phyloP scores from a whole-genome alignment of 2,113 vertebrate genomes.

The Cryptoleucopteryx plumbea region DNA sequence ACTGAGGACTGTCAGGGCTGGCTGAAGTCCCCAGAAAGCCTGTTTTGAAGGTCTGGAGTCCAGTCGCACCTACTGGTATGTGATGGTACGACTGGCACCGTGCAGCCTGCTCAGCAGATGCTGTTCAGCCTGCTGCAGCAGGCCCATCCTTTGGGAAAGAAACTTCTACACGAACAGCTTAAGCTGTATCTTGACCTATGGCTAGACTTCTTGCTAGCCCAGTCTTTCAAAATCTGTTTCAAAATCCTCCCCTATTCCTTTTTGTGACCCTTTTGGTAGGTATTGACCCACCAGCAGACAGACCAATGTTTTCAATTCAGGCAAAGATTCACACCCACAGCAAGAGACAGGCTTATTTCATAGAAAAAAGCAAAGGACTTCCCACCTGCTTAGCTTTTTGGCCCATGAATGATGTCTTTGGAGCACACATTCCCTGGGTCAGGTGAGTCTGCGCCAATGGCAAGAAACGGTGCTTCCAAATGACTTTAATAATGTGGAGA shows the following conservation, averaged over 20 bases:
- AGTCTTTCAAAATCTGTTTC: background rate
- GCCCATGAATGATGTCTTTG: background rate
- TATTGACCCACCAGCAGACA: background rate
- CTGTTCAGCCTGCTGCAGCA: background rate
- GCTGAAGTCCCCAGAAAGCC: background rate
- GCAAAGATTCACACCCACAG: background rate
- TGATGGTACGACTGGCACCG: accelerated
- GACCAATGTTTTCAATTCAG: accelerated
- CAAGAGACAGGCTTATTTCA: background rate
- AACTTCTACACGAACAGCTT: background rate
- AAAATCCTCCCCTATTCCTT: background rate
- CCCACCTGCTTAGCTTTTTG: background rate
- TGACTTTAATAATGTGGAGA: background rate
- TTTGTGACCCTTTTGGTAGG: background rate
- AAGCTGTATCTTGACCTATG: background rate
- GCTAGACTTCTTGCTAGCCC: background rate
- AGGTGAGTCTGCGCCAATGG: background rate
- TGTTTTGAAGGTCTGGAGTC: background rate
- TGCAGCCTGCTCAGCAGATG: background rate
- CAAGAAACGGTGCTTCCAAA: background rate
- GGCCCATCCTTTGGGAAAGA: background rate
- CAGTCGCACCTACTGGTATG: background rate
- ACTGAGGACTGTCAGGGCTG: background rate
- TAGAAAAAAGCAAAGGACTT: background rate
- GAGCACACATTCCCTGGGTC: background rate